Conservation (phyloP, 2,113 vertebrate species). For the Nothocercus julius region DNA sequence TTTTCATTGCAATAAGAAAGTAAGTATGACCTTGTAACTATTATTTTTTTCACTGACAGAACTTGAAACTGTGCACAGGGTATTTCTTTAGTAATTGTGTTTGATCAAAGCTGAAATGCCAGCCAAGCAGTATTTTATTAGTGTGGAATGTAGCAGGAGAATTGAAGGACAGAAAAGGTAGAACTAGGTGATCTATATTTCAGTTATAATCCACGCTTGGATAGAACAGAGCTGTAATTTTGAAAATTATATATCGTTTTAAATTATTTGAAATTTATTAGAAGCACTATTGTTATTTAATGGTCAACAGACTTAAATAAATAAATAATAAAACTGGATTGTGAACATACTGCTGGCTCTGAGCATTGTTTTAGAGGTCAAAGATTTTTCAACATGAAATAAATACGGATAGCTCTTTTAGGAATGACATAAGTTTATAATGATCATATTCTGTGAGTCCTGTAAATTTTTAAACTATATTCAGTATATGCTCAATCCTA, state of each 20-base stretch:
- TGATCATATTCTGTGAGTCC: neutral
- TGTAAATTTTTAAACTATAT: neutral
- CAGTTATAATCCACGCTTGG: neutral
- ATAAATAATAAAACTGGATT: too few species aligned
- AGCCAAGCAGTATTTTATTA: neutral
- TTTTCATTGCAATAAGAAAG: neutral
- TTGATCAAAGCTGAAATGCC: neutral
- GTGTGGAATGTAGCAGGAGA: neutral
- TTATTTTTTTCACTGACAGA: neutral
- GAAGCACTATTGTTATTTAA: neutral
- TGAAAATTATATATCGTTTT: neutral
- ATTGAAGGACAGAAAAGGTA: neutral
- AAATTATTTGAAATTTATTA: neutral
- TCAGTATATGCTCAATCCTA: rapidly evolving
- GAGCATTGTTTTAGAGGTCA: neutral
- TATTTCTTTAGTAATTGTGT: slow-evolving; percentile 2
- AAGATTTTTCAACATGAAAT: neutral
- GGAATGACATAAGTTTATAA: neutral
- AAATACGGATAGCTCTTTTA: neutral
- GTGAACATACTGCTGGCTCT: neutral
- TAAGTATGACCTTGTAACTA: neutral
- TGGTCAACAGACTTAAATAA: neutral
- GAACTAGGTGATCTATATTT: neutral
- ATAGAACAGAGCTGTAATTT: neutral
- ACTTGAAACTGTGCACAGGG: neutral